Evolutionary conservation across 2,113 vertebrate genomes (phyloP), one percentile per base, ranked within the genome.

Genomic region (Pelusios castaneus): DNA sequence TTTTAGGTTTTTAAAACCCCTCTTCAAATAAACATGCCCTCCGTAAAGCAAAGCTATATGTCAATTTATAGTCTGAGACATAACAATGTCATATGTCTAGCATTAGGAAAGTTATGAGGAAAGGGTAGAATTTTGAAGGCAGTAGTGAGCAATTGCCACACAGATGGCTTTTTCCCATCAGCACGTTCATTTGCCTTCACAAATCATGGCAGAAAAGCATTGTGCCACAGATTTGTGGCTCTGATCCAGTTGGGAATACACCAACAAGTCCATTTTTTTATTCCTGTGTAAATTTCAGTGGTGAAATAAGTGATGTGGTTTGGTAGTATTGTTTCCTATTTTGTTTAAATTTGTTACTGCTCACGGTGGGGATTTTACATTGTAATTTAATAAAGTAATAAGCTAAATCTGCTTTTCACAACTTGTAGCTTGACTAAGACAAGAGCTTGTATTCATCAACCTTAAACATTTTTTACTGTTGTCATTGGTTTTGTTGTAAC

Each of bases 131-230:
- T 90, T 89, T 82, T 56, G 89, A 82, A 95, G 91, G 94, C 89
- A 94, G 41, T 87, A 90, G 75, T 92, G 91, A 95, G 88, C 80
- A 86, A 96, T 16, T 58, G 96, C 93, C 81, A 91, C 41, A 77
- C 43, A 52, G 43, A 87, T 88, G 85, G 38, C 56, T 92, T 80
- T 52, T 29, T 88, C 51, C 25, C 19, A 83, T 89, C 85, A 89
- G 29, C 51, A 27, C 38, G 49, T 75, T 88, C 63, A 82, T 55
- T 82, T 78, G 54, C 84, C 93, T 79, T 88, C 79, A 91, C 83
- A 19, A 70, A 70, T 91, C 95, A 91, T 96, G 89, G 91, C 87
- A 85, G 45, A 43, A 89, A 79, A 93, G 80, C 89, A 88, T 93
- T 93, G 54, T 86, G 7, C 81, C 43, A 41, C 27, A 88, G 1